A percentile compares a stretch with the other conserved stretches of the same genome.
Conservation (phyloP, 2,888 invertebrate genomes). For the Torymus auratus region DNA sequence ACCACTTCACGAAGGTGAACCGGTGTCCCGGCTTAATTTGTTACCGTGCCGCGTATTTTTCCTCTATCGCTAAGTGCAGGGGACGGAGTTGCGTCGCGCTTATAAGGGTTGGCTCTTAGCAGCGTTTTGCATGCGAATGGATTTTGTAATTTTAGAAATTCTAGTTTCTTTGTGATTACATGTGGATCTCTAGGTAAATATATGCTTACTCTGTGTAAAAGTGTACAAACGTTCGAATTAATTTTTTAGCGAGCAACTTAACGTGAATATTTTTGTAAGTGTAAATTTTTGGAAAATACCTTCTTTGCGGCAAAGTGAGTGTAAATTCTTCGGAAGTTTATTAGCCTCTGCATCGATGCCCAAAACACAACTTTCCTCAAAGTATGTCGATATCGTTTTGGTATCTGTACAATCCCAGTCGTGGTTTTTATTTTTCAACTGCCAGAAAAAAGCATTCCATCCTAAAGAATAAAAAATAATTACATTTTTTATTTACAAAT, state of each 20-base stretch:
- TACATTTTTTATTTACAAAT: background rate
- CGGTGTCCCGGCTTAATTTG: background rate
- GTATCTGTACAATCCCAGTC: background rate
- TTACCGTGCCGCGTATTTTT: background rate
- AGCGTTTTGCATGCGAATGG: no score
- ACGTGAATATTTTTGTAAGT: no score
- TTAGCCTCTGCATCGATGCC: slow-evolving; percentile 31
- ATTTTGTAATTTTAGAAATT: no score
- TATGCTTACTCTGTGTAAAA: no score
- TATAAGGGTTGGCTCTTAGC: no score
- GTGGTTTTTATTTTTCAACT: slow-evolving; percentile 8
- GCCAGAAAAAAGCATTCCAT: slow-evolving; percentile 43
- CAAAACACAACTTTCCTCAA: slow-evolving; percentile 58
- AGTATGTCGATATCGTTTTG: slow-evolving; percentile 34
- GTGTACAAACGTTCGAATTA: no score
- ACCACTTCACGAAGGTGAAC: no score
- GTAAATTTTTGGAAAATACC: background rate
- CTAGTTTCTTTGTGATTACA: no score
- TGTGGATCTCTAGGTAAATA: no score
- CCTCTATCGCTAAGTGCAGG: background rate
- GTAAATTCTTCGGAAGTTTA: slow-evolving; percentile 56
- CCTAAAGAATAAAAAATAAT: slow-evolving; percentile 27
- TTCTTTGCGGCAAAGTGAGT: slow-evolving; percentile 51
- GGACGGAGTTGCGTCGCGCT: no score
- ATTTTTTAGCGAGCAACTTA: no score